Conservation (phyloP, 2,113 vertebrate species). For the Paradoxurus hermaphroditus region DNA sequence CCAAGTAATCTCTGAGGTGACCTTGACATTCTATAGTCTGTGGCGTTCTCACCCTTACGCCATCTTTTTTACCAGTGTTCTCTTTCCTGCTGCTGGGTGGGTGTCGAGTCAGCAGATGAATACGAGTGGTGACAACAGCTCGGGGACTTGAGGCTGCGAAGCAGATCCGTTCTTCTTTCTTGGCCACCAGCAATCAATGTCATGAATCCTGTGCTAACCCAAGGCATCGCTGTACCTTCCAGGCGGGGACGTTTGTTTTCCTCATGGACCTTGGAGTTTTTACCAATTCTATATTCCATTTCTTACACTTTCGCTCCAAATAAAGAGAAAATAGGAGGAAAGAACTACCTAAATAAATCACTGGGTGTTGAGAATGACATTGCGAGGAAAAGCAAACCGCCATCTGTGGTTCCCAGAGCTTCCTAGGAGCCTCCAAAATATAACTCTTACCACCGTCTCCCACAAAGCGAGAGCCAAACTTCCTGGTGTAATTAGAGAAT, state of each 20-base stretch:
- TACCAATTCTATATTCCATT: neutral
- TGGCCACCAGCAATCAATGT: neutral
- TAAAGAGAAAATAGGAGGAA: neutral
- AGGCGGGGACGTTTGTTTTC: neutral
- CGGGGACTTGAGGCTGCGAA: accelerated
- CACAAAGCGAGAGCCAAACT: neutral
- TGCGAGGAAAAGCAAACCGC: neutral
- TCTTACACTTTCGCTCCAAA: constrained; percentile 20
- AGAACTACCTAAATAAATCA: neutral
- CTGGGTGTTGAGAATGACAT: neutral
- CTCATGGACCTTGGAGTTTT: neutral
- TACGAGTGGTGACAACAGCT: neutral
- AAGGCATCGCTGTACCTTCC: too few species aligned
- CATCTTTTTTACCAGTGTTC: neutral
- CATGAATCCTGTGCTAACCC: accelerated
- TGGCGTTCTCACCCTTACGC: neutral
- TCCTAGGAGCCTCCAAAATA: neutral
- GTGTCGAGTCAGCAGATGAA: neutral
- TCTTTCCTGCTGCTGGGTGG: neutral
- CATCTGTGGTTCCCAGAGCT: neutral
- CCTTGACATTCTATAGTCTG: neutral
- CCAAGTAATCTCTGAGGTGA: neutral
- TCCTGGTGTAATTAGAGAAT: neutral
- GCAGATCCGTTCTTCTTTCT: neutral
- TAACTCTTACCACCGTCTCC: neutral